These are phyloP conservation scores for Chaenogobius annularis DNA, from an alignment of 2,113 vertebrate genomes.

Conservation along the genomic window DNA sequence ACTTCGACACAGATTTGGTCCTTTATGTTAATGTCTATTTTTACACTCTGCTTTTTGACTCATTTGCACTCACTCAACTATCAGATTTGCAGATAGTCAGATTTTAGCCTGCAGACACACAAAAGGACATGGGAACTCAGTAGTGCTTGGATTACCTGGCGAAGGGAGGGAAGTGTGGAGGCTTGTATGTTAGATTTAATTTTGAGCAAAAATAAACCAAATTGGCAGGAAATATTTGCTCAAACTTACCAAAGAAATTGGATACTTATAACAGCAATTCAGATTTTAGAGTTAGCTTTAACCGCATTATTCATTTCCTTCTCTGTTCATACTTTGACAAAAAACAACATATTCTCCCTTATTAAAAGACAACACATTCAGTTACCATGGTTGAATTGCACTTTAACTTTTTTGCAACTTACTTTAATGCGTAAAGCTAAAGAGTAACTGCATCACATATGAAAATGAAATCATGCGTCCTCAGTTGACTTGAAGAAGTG, in stretches of 20 bases:
- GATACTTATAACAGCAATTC: neutral
- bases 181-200: neutral
- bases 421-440: neutral
- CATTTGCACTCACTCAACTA: conserved; percentile 15
- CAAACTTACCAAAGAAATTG: neutral
- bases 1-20: neutral
- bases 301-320: neutral
- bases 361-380: neutral
- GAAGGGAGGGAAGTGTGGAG: neutral
- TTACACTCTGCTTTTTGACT: neutral
- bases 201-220: neutral
- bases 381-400: neutral
- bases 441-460: neutral
- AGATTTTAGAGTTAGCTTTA: neutral
- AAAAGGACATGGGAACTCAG: neutral
- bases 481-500: conserved; percentile 7
- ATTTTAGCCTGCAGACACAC: conserved; percentile 7
- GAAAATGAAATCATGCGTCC: neutral
- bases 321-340: neutral
- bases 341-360: neutral
- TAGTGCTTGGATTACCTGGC: neutral
- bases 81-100: conserved; percentile 1
- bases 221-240: neutral
- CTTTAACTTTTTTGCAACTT: neutral
- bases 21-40: neutral